A percentile compares a stretch with the other conserved stretches of the same genome.
Evolutionary conservation across 1,140 invertebrate genomes (phyloP).

Genomic region (Laupala kohalensis): DNA sequence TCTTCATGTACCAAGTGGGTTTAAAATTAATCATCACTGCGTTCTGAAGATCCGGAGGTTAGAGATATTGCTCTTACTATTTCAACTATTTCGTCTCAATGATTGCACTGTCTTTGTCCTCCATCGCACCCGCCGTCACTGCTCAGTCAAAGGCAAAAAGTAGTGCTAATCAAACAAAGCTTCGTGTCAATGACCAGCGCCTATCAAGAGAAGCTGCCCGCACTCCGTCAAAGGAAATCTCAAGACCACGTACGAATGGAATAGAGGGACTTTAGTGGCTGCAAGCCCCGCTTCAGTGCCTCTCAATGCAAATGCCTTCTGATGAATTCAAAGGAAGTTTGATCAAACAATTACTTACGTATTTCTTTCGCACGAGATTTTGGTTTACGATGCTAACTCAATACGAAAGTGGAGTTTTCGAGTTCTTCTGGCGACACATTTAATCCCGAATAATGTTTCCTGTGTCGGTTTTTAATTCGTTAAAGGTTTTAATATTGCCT

Average conservation of each 20-base stretch:
- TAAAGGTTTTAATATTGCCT: too few species aligned
- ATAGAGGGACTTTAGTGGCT: background rate
- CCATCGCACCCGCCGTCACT: background rate
- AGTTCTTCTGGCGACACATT: too few species aligned
- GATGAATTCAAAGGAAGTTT: background rate
- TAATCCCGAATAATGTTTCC: too few species aligned
- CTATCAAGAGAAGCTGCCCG: background rate
- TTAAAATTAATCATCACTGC: too few species aligned
- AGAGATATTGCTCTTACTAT: too few species aligned
- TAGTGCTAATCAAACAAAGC: background rate
- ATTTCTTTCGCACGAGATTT: background rate
- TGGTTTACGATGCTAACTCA: background rate
- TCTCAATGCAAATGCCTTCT: background rate
- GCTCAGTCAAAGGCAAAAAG: background rate
- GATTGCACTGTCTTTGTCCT: background rate
- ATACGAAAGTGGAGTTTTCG: too few species aligned
- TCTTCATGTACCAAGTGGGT: too few species aligned
- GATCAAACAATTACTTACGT: background rate
- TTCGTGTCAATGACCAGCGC: background rate
- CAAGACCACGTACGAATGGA: background rate
- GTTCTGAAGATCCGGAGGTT: too few species aligned
- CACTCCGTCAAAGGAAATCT: background rate
- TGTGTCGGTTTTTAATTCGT: too few species aligned
- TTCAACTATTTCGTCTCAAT: too few species aligned
- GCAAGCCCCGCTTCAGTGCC: too few species aligned